Conservation (phyloP, 2,888 invertebrate species). For the Lithophane semibrunnea region DNA sequence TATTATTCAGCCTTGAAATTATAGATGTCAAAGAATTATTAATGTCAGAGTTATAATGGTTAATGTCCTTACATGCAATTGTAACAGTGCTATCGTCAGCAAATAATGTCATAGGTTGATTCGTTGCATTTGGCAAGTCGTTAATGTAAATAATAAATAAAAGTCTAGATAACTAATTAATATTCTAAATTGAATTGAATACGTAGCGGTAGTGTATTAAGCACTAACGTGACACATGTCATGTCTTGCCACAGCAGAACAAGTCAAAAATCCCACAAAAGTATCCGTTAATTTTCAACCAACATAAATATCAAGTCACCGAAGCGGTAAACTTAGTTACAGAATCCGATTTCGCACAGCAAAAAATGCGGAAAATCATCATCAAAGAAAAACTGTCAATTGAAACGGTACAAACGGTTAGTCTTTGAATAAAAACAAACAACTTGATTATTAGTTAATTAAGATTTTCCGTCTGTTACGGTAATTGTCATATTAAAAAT, state of each 20-base stretch:
- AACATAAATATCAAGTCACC: background rate
- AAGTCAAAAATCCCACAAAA: background rate
- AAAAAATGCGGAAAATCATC: constrained; percentile 39
- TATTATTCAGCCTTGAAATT: too few relatives aligned
- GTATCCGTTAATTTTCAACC: constrained; percentile 10
- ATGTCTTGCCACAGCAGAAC: background rate
- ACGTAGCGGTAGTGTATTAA: background rate
- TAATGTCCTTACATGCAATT: too few relatives aligned
- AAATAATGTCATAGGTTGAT: too few relatives aligned
- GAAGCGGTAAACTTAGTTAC: constrained; percentile 23
- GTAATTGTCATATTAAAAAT: constrained; percentile 41
- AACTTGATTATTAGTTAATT: constrained; percentile 38
- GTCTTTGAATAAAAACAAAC: constrained; percentile 38
- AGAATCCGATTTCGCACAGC: background rate
- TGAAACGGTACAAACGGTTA: constrained; percentile 29
- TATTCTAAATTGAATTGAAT: background rate
- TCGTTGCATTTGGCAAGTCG: too few relatives aligned
- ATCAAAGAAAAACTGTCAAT: constrained; percentile 27
- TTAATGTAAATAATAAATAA: too few relatives aligned
- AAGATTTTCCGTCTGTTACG: constrained; percentile 51
- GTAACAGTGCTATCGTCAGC: too few relatives aligned
- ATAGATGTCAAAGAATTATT: too few relatives aligned
- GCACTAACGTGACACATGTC: too few relatives aligned
- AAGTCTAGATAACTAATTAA: background rate
- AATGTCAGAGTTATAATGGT: too few relatives aligned